Evolutionary conservation across 2,113 vertebrate species (phyloP).

Genomic region (Tragelaphus imberbis): DNA sequence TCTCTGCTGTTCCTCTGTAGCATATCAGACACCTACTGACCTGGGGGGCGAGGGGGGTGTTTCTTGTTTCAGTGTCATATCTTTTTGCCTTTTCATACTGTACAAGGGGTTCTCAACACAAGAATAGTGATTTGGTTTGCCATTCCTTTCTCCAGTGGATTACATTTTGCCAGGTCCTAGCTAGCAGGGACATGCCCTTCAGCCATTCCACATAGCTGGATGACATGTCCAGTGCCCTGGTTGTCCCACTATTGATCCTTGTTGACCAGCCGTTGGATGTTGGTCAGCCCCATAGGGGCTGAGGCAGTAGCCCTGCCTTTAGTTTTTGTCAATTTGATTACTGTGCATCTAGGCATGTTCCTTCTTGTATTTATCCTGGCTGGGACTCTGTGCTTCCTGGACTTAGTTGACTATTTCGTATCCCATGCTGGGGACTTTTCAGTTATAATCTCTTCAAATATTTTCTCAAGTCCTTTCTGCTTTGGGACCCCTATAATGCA

Average conservation of each 20-base stretch:
- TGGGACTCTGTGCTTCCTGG: not conserved
- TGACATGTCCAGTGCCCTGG: not conserved
- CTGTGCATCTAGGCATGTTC: not conserved
- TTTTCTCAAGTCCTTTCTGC: not conserved
- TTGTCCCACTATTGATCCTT: not conserved
- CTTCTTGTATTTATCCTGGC: not conserved
- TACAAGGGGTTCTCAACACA: not conserved
- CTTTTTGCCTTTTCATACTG: not conserved
- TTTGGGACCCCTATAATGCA: not conserved
- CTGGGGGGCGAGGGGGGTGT: fast-evolving
- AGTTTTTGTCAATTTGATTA: not conserved
- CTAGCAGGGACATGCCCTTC: not conserved
- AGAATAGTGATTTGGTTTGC: not conserved
- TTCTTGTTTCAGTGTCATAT: not conserved
- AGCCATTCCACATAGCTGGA: not conserved
- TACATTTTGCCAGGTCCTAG: not conserved
- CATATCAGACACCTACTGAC: not conserved
- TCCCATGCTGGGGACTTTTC: not conserved
- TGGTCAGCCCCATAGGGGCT: not conserved
- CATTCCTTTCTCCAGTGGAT: not conserved
- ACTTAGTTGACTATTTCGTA: not conserved
- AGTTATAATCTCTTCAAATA: not conserved
- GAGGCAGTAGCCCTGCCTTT: not conserved
- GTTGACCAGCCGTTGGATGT: not conserved
- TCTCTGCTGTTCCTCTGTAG: not conserved